Evolutionary conservation across 2,888 invertebrate genomes (phyloP).

Genomic region (Heteropelma amictum): DNA sequence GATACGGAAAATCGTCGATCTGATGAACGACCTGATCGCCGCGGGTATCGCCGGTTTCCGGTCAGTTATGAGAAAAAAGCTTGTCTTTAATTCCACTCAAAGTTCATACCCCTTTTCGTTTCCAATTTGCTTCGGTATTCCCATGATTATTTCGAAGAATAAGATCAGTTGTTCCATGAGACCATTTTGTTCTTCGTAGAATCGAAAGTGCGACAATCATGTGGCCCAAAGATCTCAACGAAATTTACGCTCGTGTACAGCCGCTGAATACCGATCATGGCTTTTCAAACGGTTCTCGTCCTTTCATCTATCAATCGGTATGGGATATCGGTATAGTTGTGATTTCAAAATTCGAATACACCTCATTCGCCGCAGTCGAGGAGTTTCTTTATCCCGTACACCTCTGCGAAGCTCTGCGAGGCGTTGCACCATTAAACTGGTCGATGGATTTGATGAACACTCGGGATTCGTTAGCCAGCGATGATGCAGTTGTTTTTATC

Average conservation of each 20-base stretch:
- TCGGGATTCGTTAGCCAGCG: constrained; percentile 83
- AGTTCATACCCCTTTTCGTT: no score
- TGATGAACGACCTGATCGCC: constrained; percentile 83
- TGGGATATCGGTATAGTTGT: constrained; percentile 84
- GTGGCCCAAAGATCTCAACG: constrained; percentile 86
- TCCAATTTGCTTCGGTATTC: no score
- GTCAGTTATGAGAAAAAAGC: no score
- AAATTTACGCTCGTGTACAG: constrained; percentile 83
- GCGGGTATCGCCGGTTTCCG: constrained; percentile 91
- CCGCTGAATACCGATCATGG: constrained; percentile 83
- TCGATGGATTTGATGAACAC: constrained; percentile 83
- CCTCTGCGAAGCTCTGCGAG: constrained; percentile 80
- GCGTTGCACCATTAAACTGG: constrained; percentile 83
- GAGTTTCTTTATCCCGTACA: constrained; percentile 85
- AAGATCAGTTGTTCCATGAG: no score
- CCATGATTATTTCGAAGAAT: no score
- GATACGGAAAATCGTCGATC: constrained; percentile 82
- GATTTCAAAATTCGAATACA: constrained; percentile 76
- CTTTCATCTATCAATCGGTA: constrained; percentile 88
- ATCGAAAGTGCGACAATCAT: constrained; percentile 90
- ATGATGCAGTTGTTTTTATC: constrained; percentile 85
- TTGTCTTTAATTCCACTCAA: no score
- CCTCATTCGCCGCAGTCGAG: constrained; percentile 82
- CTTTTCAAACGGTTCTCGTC: constrained; percentile 82
- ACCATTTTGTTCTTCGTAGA: constrained; percentile 76